phyloP scores from a whole-genome alignment of 2,113 vertebrate species.

The Pycnonotus jocosus region DNA sequence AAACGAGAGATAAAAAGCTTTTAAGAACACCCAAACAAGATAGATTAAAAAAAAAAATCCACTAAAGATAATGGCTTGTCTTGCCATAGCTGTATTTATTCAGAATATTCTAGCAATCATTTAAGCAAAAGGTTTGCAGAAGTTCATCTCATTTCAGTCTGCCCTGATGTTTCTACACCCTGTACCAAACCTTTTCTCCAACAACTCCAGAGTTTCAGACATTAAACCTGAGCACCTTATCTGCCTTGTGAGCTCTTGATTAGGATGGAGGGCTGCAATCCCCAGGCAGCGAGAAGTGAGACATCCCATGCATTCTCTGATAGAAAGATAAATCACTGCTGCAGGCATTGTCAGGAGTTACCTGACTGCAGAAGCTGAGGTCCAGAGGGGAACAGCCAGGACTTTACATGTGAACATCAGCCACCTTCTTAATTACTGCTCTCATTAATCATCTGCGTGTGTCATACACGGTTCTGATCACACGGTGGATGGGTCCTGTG shows the following conservation, averaged over 20 bases:
- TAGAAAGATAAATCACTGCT: conserved; percentile 24
- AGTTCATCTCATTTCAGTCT: background rate
- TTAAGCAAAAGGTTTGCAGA: background rate
- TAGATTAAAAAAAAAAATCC: background rate
- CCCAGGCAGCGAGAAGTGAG: background rate
- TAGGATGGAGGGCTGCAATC: background rate
- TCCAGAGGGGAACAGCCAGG: background rate
- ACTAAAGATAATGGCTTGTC: background rate
- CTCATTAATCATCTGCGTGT: background rate
- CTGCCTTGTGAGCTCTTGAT: background rate
- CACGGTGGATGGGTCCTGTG: background rate
- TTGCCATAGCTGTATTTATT: background rate
- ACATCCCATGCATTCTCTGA: background rate
- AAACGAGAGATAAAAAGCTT: background rate
- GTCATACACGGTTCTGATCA: background rate
- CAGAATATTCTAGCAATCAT: background rate
- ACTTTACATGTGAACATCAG: background rate
- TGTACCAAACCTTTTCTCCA: background rate
- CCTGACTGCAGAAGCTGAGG: background rate
- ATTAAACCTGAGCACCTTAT: background rate
- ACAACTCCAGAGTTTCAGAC: background rate
- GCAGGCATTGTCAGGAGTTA: background rate
- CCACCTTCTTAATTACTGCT: background rate
- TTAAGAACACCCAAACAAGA: background rate
- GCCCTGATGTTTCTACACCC: rapidly evolving